phyloP scores from a whole-genome alignment of 2,797 vertebrate genomes.

The Acanthurus lineatus region DNA sequence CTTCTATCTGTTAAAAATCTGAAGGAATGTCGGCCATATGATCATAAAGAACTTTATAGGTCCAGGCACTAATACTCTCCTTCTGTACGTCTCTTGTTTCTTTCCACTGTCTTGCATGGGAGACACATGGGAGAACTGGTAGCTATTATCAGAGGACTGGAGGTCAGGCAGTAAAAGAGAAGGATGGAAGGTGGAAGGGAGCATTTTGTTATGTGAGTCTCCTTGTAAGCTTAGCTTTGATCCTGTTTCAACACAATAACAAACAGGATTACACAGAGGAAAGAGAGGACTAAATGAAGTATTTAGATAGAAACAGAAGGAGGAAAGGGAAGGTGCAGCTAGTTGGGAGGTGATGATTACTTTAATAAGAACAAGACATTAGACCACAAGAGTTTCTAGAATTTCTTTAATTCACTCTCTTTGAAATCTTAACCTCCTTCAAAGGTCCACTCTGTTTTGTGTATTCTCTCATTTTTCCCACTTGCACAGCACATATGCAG shows the following conservation, averaged over 20 bases:
- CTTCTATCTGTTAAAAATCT: conserved; percentile 29
- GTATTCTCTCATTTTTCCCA: no score
- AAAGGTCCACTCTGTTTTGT: background rate
- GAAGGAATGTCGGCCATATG: conserved; percentile 44
- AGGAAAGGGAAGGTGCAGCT: conserved; percentile 18
- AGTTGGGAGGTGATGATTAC: background rate
- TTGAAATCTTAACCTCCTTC: background rate
- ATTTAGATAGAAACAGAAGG: background rate
- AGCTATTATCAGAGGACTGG: conserved; percentile 64
- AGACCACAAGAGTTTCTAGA: conserved; percentile 35
- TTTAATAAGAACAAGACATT: conserved; percentile 67
- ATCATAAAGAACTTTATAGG: conserved; percentile 47
- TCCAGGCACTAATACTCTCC: conserved; percentile 35
- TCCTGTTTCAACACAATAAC: conserved; percentile 55
- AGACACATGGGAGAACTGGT: conserved; percentile 54
- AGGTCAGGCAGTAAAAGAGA: conserved; percentile 19
- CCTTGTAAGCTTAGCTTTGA: conserved; percentile 58
- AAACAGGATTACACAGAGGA: conserved; percentile 44
- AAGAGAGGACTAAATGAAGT: conserved; percentile 22
- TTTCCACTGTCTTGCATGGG: conserved; percentile 17
- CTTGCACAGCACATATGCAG: no score
- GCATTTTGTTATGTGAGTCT: conserved; percentile 50
- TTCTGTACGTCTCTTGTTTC: conserved; percentile 38
- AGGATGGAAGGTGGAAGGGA: conserved; percentile 3
- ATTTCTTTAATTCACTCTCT: conserved; percentile 11